Conservation (phyloP, 2,888 invertebrate genomes). For the Eupithecia insigniata region DNA sequence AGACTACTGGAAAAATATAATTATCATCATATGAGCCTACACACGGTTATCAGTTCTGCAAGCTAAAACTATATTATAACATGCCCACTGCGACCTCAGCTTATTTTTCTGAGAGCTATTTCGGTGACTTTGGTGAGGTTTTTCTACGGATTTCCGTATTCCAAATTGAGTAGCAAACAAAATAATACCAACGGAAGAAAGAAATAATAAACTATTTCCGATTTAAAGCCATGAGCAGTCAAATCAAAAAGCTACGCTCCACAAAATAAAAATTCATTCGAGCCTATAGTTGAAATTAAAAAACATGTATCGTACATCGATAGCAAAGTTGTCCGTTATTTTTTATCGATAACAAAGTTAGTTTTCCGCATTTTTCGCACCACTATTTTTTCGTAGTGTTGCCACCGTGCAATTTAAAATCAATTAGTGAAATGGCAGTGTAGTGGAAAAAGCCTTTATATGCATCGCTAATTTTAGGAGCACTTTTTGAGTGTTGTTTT, state of each 20-base stretch:
- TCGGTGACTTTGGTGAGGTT: background rate
- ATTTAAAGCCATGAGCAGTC: background rate
- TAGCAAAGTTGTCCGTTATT: constrained; percentile 11
- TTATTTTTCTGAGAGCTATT: background rate
- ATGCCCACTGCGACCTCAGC: background rate
- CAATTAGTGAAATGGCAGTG: constrained; percentile 56
- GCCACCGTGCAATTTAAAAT: constrained; percentile 48
- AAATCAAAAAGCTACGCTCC: background rate
- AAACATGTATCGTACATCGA: constrained; percentile 16
- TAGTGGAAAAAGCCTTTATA: constrained; percentile 49
- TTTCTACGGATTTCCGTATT: too few species aligned
- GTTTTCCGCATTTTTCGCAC: constrained; percentile 16
- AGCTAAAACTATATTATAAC: too few species aligned
- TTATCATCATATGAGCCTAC: background rate
- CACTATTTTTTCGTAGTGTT: constrained; percentile 18
- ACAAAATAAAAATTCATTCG: constrained; percentile 12
- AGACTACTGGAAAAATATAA: too few species aligned
- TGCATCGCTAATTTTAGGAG: constrained; percentile 44
- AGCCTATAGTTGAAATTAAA: constrained; percentile 6
- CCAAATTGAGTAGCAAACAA: background rate
- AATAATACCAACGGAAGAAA: background rate
- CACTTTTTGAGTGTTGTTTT: constrained; percentile 30
- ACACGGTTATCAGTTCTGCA: background rate
- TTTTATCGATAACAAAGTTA: constrained; percentile 24
- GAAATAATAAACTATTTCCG: background rate